Evolutionary conservation across 2,888 invertebrate genomes (phyloP), one percentile per base, ranked within the genome.

Genomic region (Octodonta nipae): DNA sequence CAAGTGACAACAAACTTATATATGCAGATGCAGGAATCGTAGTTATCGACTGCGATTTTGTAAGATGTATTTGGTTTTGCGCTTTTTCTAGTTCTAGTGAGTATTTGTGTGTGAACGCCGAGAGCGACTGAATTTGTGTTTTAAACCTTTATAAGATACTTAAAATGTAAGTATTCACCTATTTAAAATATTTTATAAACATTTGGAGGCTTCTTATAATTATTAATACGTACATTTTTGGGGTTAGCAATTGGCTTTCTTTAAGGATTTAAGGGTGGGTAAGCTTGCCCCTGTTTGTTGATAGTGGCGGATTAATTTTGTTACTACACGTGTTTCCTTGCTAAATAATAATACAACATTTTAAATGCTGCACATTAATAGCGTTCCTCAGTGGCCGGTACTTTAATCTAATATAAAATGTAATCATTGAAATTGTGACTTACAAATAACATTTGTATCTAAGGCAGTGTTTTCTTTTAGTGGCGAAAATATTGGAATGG

Each of bases 81-180:
- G 60, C 58, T 59, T 59, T 58, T 60, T 58, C 55, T 57, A 51
- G 52, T 55, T 22, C 11, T 14, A 11, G 30, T 30, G 52, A 52
- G 51, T 51, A 50, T 46, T 53, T 54, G 56, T 54, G 52, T 51
- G 54, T 52, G 55, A 54, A 53, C 49, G 53, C 50, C 52, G 53
- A 59, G 58, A 68, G n/a, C n/a, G n/a, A n/a, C n/a, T n/a, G n/a
- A n/a, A n/a, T n/a, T n/a, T n/a, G n/a, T n/a, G n/a, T n/a, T n/a
- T n/a, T n/a, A n/a, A n/a, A n/a, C n/a, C n/a, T n/a, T n/a, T n/a
- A n/a, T n/a, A n/a, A n/a, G 34, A 36, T 44, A 30, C 36, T 26
- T 36, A 35, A 30, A 32, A 36, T 40, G 39, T 42, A 42, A 35
- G 35, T 37, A 40, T 36, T 42, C 37, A 42, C 39, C 5, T 26